Evolutionary conservation across 2,797 vertebrate genomes (phyloP).

Genomic region (Telmatherina bonti): DNA sequence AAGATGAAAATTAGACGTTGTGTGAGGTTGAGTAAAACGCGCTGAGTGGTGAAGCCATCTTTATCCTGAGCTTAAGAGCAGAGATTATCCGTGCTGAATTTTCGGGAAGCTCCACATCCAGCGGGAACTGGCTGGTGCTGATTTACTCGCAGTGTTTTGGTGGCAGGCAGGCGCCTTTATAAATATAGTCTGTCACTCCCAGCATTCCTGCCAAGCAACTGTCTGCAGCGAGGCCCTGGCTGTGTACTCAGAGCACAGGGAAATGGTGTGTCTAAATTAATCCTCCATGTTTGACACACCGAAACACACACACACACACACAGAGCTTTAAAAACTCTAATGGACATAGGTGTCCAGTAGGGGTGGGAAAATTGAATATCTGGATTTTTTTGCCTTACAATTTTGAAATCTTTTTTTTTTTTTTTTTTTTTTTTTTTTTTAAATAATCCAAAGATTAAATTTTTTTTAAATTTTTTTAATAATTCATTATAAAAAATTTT

Average conservation of each 20-base stretch:
- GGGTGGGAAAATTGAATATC: too few species aligned
- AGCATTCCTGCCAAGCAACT: slow-evolving; percentile 81
- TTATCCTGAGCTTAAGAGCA: slow-evolving; percentile 56
- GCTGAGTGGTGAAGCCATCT: slow-evolving; percentile 43
- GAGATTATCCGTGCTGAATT: slow-evolving; percentile 53
- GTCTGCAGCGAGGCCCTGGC: slow-evolving; percentile 68
- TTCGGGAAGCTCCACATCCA: slow-evolving; percentile 56
- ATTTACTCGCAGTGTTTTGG: slow-evolving; percentile 72
- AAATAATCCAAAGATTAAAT: too few species aligned
- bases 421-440: too few species aligned
- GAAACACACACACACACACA: too few species aligned
- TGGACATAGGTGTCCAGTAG: slow-evolving; percentile 34
- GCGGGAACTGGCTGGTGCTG: slow-evolving; percentile 64
- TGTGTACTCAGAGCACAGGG: slow-evolving; percentile 68
- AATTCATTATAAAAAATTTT: too few species aligned
- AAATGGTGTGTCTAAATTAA: slow-evolving; percentile 75
- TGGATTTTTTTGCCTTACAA: too few species aligned
- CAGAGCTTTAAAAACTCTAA: slow-evolving; percentile 34
- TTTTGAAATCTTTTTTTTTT: too few species aligned
- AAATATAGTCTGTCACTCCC: slow-evolving; percentile 78
- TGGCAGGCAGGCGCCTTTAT: slow-evolving; percentile 77
- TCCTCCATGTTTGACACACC: slow-evolving; percentile 65
- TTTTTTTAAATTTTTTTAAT: too few species aligned
- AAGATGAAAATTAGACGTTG: slow-evolving; percentile 43
- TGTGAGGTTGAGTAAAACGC: slow-evolving; percentile 41